Evolutionary conservation across 2,113 vertebrate genomes (phyloP).

Genomic region (Lycaon pictus): DNA sequence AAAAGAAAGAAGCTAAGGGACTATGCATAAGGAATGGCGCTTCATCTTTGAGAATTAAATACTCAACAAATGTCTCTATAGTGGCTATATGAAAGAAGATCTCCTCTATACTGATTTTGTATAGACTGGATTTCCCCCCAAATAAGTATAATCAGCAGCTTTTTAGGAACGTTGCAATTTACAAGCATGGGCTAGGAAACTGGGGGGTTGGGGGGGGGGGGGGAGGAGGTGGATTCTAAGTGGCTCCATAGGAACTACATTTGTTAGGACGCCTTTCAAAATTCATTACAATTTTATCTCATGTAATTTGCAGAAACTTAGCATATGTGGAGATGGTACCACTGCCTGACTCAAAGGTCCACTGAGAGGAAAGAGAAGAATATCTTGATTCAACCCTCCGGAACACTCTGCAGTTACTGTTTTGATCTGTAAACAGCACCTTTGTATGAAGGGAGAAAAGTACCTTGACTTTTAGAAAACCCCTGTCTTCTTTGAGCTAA

Average conservation of each 20-base stretch:
- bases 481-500: background rate
- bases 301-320: background rate
- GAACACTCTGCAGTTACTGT: background rate
- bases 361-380: background rate
- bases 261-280: background rate
- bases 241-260: background rate
- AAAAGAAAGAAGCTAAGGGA: background rate
- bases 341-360: background rate
- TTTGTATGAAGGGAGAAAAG: background rate
- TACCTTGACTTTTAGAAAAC: background rate
- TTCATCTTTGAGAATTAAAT: background rate
- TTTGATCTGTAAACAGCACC: background rate
- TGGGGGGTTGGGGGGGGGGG: fast-evolving
- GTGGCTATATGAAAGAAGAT: background rate
- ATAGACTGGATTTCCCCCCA: background rate
- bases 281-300: background rate
- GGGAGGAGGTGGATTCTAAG: background rate
- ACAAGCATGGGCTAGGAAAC: background rate
- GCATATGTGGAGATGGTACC: background rate
- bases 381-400: background rate
- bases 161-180: background rate
- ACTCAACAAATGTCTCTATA: background rate
- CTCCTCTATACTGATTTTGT: background rate
- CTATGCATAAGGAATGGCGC: background rate
- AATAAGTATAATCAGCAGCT: background rate